Conservation (phyloP, 2,888 invertebrate species). For the Agrotis exclamationis region DNA sequence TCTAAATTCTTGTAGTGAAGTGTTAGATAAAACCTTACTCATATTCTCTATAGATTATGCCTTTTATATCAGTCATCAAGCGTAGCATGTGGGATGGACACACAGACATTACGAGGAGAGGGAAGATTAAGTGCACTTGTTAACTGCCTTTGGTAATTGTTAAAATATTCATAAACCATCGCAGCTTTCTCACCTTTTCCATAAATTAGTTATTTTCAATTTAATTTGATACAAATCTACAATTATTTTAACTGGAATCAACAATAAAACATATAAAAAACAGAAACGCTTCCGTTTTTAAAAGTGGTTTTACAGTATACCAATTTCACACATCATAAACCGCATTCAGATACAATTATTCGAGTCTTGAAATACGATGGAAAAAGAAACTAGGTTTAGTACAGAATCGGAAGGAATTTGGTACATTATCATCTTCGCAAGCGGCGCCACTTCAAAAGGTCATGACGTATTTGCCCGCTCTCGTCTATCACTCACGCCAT, state of each 20-base stretch:
- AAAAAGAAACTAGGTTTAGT: not conserved
- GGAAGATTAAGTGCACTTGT: constrained; percentile 4
- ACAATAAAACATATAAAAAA: constrained; percentile 16
- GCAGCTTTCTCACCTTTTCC: not conserved
- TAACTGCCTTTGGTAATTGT: not conserved
- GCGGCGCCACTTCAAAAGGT: not conserved
- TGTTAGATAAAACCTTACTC: too few species aligned
- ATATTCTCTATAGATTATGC: not conserved
- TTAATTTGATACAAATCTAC: constrained; percentile 14
- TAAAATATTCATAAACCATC: constrained; percentile 10
- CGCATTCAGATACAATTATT: constrained; percentile 13
- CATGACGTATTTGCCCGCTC: constrained; percentile 50
- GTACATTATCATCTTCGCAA: not conserved
- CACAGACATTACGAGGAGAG: not conserved
- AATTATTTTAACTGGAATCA: constrained; percentile 5
- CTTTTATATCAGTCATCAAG: not conserved
- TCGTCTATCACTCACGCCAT: constrained; percentile 47
- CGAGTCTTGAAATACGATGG: not conserved
- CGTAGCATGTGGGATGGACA: not conserved
- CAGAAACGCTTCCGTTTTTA: constrained; percentile 17
- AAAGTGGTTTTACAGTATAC: constrained; percentile 28
- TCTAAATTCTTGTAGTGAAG: too few species aligned
- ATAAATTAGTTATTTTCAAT: not conserved
- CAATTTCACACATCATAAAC: constrained; percentile 52
- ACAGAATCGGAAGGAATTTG: not conserved